Percentiles rank a stretch among this genome's conserved stretches.
phyloP scores from a whole-genome alignment of 2,113 vertebrate genomes.

The Etheostoma cragini region DNA sequence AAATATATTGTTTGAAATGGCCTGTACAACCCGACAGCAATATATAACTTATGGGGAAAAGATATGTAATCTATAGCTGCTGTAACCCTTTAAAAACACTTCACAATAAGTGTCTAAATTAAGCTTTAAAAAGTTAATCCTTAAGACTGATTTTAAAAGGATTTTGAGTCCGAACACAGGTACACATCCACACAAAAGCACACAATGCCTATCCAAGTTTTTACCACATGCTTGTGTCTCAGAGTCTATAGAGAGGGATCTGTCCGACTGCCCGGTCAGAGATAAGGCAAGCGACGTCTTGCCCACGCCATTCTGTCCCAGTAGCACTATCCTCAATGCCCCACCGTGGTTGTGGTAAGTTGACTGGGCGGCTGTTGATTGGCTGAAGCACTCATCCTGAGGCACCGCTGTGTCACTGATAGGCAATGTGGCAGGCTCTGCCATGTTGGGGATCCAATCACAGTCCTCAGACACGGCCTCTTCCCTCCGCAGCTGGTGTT shows the following conservation, averaged over 20 bases:
- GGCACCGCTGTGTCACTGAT: constrained; percentile 73
- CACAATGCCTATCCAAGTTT: constrained; percentile 22
- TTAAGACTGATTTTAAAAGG: background rate
- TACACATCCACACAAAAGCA: constrained; percentile 31
- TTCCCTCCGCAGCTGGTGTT: constrained; percentile 84
- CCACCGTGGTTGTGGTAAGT: constrained; percentile 74
- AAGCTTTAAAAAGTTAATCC: background rate
- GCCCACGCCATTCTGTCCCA: constrained; percentile 92
- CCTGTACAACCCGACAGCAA: no score
- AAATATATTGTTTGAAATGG: no score
- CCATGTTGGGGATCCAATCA: constrained; percentile 81
- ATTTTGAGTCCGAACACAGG: background rate
- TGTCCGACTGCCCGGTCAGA: constrained; percentile 86
- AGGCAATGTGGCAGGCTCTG: constrained; percentile 72
- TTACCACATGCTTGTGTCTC: constrained; percentile 84
- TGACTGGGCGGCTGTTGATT: constrained; percentile 54
- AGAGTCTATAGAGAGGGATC: constrained; percentile 77
- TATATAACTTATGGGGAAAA: no score
- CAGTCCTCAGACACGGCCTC: constrained; percentile 85
- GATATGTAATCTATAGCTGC: no score
- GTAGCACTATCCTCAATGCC: constrained; percentile 83
- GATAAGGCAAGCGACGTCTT: constrained; percentile 90
- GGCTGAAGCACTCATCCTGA: constrained; percentile 72
- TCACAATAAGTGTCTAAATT: background rate
- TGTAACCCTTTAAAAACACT: no score